These are phyloP conservation scores for Scrobipalpa costella DNA, from an alignment of 2,888 invertebrate genomes.

Conservation along the genomic window DNA sequence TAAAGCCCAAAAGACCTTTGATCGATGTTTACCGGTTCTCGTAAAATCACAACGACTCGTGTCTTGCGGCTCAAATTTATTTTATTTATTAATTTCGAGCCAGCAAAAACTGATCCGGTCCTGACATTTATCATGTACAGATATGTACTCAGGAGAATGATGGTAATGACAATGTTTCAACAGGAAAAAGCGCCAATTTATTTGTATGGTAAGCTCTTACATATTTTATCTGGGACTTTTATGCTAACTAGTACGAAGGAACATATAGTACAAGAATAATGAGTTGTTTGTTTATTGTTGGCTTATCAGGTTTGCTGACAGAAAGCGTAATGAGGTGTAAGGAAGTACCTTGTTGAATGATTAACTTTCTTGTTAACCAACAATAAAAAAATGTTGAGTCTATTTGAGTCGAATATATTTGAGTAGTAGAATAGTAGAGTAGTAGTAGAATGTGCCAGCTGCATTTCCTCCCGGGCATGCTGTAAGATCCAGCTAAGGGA, in stretches of 20 bases:
- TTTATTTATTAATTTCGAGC: conserved; percentile 22
- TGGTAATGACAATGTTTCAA: conserved; percentile 21
- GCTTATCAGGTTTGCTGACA: conserved; percentile 5
- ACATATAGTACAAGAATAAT: neutral
- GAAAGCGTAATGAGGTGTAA: neutral
- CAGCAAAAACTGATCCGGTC: conserved; percentile 17
- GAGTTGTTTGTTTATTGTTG: neutral
- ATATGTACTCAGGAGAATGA: conserved; percentile 24
- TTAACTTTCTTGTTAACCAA: neutral
- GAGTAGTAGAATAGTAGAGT: too few relatives aligned
- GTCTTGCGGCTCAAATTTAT: conserved; percentile 27
- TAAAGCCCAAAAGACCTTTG: conserved; percentile 33
- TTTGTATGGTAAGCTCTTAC: neutral
- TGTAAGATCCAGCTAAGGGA: too few relatives aligned
- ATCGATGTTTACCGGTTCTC: conserved; percentile 47
- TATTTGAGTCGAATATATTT: too few relatives aligned
- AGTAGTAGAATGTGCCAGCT: too few relatives aligned
- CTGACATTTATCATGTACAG: conserved; percentile 26
- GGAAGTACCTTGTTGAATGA: neutral
- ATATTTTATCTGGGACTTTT: neutral
- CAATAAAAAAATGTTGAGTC: neutral
- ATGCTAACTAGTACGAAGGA: neutral
- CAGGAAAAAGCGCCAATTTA: conserved; percentile 5
- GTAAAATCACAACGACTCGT: conserved; percentile 28
- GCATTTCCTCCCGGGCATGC: too few relatives aligned